phyloP scores from a whole-genome alignment of 2,113 vertebrate genomes.

The Trematocara variabile region DNA sequence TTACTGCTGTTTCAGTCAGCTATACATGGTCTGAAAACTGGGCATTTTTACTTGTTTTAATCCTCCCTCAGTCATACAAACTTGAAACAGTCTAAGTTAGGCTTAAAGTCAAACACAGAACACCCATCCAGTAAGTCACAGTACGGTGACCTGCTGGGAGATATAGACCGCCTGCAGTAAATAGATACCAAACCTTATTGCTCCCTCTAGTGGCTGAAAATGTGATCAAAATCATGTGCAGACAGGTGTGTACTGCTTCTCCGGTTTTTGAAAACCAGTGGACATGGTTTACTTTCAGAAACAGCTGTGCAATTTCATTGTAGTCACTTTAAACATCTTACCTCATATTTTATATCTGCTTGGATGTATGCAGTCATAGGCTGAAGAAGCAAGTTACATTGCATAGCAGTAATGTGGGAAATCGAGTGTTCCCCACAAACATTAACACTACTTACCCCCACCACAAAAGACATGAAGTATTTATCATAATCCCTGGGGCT shows the following conservation, averaged over 20 bases:
- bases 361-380: background rate
- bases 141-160: background rate
- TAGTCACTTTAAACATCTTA: background rate
- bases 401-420: background rate
- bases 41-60: background rate
- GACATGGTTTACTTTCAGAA: background rate
- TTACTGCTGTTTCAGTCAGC: background rate
- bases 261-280: background rate
- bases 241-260: background rate
- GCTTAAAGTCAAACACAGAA: background rate
- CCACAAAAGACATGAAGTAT: slow-evolving; percentile 92
- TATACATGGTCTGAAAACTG: background rate
- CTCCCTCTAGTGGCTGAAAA: background rate
- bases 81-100: background rate
- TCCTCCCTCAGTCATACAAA: background rate
- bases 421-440: background rate
- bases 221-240: background rate
- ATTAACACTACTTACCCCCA: slow-evolving; percentile 80
- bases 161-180: background rate
- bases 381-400: background rate
- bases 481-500: slow-evolving; percentile 94
- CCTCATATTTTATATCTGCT: background rate
- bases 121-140: background rate
- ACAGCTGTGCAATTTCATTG: background rate
- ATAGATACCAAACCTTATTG: background rate